These are phyloP conservation scores for Malurus elegans DNA, from an alignment of 2,113 vertebrate species.

Conservation along the genomic window DNA sequence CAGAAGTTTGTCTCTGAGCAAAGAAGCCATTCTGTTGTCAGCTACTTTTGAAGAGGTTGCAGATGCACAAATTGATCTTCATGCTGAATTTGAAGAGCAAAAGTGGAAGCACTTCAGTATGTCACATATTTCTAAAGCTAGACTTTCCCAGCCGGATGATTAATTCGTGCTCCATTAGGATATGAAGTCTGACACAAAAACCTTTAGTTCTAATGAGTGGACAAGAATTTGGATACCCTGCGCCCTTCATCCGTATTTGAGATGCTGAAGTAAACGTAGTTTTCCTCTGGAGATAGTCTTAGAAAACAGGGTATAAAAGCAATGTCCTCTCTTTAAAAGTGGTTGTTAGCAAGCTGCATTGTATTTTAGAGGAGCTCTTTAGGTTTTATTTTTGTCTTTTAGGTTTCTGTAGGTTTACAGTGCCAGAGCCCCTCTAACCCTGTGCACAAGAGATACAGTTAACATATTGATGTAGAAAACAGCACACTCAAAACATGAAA, in stretches of 20 bases:
- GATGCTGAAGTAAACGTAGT: neutral
- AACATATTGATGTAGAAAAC: neutral
- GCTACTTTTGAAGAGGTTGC: conserved; percentile 35
- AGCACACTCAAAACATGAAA: neutral
- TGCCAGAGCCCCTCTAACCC: neutral
- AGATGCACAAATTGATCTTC: neutral
- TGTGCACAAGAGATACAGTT: neutral
- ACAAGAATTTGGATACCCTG: neutral
- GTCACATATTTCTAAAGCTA: neutral
- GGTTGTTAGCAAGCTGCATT: neutral
- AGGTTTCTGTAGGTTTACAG: neutral
- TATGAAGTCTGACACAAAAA: neutral
- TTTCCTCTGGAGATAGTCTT: neutral
- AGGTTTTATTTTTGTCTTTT: neutral
- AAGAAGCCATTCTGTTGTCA: neutral
- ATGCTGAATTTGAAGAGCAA: neutral
- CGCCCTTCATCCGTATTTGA: neutral
- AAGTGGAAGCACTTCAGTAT: conserved; percentile 16
- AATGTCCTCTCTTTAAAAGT: neutral
- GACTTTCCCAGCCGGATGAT: neutral
- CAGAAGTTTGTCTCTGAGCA: neutral
- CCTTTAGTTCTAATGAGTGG: neutral
- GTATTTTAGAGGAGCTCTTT: neutral
- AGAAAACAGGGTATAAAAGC: neutral
- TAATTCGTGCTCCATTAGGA: neutral